Conservation (phyloP, 2,113 vertebrate species). For the Actenoides hombroni region DNA sequence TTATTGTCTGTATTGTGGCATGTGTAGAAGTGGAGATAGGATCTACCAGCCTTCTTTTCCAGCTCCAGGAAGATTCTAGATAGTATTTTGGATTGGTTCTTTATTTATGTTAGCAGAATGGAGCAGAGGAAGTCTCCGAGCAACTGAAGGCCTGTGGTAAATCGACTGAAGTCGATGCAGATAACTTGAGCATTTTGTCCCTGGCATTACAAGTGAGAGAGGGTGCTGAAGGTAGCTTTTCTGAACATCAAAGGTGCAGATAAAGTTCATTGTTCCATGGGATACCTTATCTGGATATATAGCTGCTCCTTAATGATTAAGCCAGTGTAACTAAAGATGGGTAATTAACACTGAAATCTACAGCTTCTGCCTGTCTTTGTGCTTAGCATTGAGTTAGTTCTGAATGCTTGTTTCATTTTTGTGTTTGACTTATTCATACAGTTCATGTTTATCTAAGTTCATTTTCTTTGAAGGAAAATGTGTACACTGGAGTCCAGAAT, state of each 20-base stretch:
- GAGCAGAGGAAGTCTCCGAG: not conserved
- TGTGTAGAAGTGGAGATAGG: not conserved
- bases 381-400: not conserved
- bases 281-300: not conserved
- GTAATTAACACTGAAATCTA: not conserved
- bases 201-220: not conserved
- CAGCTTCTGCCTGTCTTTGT: not conserved
- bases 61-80: not conserved
- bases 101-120: not conserved
- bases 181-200: not conserved
- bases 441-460: not conserved
- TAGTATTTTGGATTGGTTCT: not conserved
- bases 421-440: not conserved
- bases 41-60: constrained; percentile 26
- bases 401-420: not conserved
- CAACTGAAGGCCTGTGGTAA: not conserved
- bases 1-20: not conserved
- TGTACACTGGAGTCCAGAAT: not conserved
- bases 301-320: not conserved
- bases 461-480: not conserved
- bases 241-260: not conserved
- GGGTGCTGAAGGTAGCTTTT: not conserved
- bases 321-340: not conserved
- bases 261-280: not conserved
- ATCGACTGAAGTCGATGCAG: not conserved